These are phyloP conservation scores for Callithrix jacchus DNA, from an alignment of 2,113 vertebrate species.

Conservation along the genomic window DNA sequence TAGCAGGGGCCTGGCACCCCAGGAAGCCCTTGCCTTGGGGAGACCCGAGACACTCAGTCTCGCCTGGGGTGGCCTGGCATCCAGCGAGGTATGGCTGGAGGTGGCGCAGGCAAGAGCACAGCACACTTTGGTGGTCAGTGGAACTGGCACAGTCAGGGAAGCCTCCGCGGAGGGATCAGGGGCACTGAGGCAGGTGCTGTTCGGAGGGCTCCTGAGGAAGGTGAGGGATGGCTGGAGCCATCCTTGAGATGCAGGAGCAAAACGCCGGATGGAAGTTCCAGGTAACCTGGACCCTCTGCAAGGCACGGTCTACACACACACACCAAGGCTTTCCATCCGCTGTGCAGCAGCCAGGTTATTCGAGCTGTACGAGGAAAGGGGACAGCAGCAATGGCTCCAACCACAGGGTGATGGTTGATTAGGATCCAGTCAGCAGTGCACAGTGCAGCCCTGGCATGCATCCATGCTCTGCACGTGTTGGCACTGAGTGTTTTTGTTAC, in stretches of 20 bases:
- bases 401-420: neutral
- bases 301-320: no score
- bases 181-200: no score
- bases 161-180: neutral
- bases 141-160: neutral
- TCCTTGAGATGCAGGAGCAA: no score
- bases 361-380: neutral
- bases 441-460: no score
- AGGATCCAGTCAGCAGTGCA: neutral
- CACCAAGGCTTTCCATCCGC: no score
- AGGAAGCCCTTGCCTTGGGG: neutral
- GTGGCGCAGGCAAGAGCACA: accelerated
- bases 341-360: no score
- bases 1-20: neutral
- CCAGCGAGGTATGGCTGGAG: neutral
- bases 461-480: no score
- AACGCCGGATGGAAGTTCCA: no score
- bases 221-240: no score
- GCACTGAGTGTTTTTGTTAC: neutral
- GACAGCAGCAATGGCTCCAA: neutral
- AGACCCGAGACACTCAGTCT: neutral
- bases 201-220: no score
- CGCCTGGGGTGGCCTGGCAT: neutral
- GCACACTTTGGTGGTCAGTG: neutral
- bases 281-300: no score